Evolutionary conservation across 1,140 invertebrate genomes (phyloP).

Genomic region (Adoxophyes honmai): DNA sequence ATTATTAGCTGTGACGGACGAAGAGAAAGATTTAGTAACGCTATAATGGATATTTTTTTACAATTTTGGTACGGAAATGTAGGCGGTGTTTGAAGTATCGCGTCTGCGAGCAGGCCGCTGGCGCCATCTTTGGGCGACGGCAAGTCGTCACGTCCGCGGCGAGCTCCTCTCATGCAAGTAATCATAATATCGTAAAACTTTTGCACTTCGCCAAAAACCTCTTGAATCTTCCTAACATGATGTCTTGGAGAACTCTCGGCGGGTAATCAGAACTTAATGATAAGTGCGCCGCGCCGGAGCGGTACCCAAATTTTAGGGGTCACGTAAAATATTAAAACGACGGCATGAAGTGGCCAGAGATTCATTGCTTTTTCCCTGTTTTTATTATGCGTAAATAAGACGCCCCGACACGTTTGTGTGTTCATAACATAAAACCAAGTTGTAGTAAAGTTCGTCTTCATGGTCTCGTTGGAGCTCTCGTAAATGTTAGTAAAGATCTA

Average conservation of each 20-base stretch:
- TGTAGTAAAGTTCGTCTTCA: slow-evolving; percentile 61
- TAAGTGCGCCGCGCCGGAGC: slow-evolving; percentile 59
- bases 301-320: slow-evolving; percentile 72
- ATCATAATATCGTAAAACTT: slow-evolving; percentile 75
- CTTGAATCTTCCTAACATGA: slow-evolving; percentile 50
- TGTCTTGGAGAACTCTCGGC: slow-evolving; percentile 49
- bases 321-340: slow-evolving; percentile 77
- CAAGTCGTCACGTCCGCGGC: slow-evolving; percentile 36
- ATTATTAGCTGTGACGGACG: no score
- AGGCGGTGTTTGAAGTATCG: slow-evolving; percentile 16
- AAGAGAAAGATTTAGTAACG: no score
- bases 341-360: slow-evolving; percentile 72
- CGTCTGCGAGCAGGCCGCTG: slow-evolving; percentile 16
- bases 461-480: slow-evolving; percentile 45
- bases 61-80: no score
- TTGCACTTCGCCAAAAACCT: slow-evolving; percentile 67
- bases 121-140: not conserved
- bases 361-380: slow-evolving; percentile 72
- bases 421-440: slow-evolving; percentile 69
- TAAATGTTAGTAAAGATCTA: slow-evolving; percentile 61
- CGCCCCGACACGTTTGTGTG: slow-evolving; percentile 56
- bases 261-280: slow-evolving; percentile 75
- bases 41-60: no score
- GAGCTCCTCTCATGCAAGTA: slow-evolving; percentile 58
- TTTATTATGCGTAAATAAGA: slow-evolving; percentile 76